Evolutionary conservation across 2,797 vertebrate species (phyloP).

Genomic region (Sitta carolinensis): DNA sequence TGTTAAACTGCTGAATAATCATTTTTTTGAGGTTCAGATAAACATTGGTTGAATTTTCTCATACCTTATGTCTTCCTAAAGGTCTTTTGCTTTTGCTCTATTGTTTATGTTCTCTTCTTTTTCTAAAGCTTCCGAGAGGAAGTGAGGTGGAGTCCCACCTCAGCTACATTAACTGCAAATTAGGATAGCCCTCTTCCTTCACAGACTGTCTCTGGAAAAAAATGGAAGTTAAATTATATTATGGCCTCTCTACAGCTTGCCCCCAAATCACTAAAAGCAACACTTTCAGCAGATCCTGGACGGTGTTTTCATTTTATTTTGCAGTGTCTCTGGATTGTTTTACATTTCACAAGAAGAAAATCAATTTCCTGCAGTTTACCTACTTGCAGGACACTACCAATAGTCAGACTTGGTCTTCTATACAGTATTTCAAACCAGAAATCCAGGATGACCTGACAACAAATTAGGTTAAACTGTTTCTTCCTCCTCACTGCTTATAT

Average conservation of each 20-base stretch:
- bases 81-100: background rate
- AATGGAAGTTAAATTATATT: background rate
- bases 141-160: background rate
- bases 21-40: constrained; percentile 8
- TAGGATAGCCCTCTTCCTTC: background rate
- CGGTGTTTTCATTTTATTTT: background rate
- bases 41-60: constrained; percentile 9
- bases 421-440: background rate
- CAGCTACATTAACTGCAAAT: background rate
- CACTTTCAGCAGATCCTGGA: background rate
- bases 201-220: background rate
- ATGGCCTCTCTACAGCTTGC: background rate
- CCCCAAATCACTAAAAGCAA: background rate
- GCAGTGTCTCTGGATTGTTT: background rate
- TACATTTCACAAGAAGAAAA: background rate
- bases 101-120: background rate
- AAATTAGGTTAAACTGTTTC: background rate
- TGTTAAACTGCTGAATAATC: constrained; percentile 26
- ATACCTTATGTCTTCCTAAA: background rate
- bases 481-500: background rate
- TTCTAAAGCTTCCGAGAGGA: background rate
- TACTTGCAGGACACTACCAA: background rate
- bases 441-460: background rate
- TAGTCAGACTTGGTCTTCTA: background rate
- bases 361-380: background rate